Evolutionary conservation across 2,888 invertebrate genomes (phyloP).

Genomic region (Nesidiocoris tenuis): DNA sequence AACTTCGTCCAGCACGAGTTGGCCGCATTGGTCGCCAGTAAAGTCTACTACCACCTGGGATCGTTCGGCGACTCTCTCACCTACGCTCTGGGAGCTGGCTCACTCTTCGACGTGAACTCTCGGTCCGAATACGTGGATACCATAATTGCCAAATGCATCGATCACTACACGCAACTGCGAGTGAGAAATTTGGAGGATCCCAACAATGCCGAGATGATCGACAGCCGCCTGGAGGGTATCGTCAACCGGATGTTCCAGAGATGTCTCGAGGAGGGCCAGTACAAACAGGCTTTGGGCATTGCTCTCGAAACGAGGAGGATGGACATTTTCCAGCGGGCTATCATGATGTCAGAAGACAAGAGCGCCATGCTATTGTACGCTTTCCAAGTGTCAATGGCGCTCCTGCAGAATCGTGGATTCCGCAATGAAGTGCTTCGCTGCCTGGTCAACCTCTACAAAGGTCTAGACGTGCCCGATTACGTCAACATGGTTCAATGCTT

Average conservation of each 20-base stretch:
- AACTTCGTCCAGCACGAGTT: conserved; percentile 83
- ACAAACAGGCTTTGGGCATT: conserved; percentile 91
- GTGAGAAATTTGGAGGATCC: conserved; percentile 67
- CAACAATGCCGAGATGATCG: conserved; percentile 67
- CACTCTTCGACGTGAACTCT: conserved; percentile 91
- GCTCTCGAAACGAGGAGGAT: conserved; percentile 94
- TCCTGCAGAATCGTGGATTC: conserved; percentile 91
- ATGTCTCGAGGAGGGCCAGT: conserved; percentile 92
- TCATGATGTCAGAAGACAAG: conserved; percentile 88
- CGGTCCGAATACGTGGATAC: conserved; percentile 95
- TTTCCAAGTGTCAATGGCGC: conserved; percentile 91
- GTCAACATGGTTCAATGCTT: conserved; percentile 98
- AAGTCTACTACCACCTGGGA: conserved; percentile 96
- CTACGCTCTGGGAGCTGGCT: conserved; percentile 95
- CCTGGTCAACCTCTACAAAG: conserved; percentile 85
- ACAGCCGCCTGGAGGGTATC: conserved; percentile 83
- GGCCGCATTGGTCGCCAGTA: conserved; percentile 96
- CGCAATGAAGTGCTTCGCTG: conserved; percentile 86
- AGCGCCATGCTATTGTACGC: conserved; percentile 90
- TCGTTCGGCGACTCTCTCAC: conserved; percentile 95
- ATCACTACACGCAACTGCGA: conserved; percentile 89
- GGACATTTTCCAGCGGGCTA: conserved; percentile 93
- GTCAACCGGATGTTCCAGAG: conserved; percentile 97
- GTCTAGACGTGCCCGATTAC: conserved; percentile 88
- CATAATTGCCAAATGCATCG: conserved; percentile 95